Conservation (phyloP, 2,797 vertebrate species). For the Danio tinwini region DNA sequence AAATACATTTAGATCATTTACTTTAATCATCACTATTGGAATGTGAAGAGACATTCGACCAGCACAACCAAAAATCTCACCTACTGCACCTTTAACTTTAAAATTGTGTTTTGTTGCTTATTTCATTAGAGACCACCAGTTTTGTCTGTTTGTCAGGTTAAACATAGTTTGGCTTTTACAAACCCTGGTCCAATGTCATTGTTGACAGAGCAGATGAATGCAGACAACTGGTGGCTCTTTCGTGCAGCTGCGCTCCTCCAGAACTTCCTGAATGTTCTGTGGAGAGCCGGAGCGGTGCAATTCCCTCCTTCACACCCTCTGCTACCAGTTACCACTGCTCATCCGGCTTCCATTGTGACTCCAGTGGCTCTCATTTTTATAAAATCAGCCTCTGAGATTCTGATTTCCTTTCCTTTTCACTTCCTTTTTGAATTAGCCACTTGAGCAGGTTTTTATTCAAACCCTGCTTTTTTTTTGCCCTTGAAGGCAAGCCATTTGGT, state of each 20-base stretch:
- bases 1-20: no score
- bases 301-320: conserved; percentile 12
- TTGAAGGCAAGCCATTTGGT: not conserved
- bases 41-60: no score
- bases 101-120: no score
- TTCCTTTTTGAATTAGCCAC: conserved; percentile 29
- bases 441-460: conserved; percentile 24
- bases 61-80: no score
- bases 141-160: not conserved
- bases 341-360: conserved; percentile 37
- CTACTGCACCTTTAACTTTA: no score
- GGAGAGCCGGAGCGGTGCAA: conserved; percentile 32
- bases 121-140: no score
- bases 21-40: no score
- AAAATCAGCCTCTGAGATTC: conserved; percentile 34
- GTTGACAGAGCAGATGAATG: conserved; percentile 28
- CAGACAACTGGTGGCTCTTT: conserved; percentile 17
- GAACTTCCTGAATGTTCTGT: conserved; percentile 49
- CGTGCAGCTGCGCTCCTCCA: conserved; percentile 58
- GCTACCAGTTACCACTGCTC: not conserved
- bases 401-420: conserved; percentile 26
- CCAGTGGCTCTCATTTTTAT: conserved; percentile 42
- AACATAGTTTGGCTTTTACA: not conserved
- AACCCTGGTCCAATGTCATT: not conserved
- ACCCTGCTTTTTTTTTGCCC: not conserved